These are phyloP conservation scores for Paratrypauchen microcephalus DNA, from an alignment of 2,797 vertebrate species.

Conservation along the genomic window DNA sequence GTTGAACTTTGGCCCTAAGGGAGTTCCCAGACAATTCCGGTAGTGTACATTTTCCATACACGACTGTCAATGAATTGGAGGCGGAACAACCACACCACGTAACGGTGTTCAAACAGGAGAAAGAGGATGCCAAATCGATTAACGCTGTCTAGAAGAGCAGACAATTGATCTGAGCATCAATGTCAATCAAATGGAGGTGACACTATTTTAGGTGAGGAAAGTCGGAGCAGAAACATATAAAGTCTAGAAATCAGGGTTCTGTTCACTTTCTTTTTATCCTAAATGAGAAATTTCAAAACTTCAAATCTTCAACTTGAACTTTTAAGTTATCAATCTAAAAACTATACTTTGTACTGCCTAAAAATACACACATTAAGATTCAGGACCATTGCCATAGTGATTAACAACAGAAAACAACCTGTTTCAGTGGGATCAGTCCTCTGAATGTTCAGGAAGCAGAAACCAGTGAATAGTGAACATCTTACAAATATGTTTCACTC, in stretches of 20 bases:
- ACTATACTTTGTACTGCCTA: no score
- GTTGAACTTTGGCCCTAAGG: constrained; percentile 38
- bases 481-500: not conserved
- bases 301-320: no score
- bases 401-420: no score
- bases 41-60: constrained; percentile 48
- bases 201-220: not conserved
- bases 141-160: constrained; percentile 34
- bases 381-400: no score
- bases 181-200: not conserved
- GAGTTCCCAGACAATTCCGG: constrained; percentile 40
- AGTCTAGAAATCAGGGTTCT: not conserved
- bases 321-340: no score
- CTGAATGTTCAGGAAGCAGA: no score
- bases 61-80: constrained; percentile 30
- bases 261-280: no score
- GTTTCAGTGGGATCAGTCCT: no score
- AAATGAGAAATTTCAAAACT: no score
- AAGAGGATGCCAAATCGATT: constrained; percentile 51
- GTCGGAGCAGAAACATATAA: not conserved
- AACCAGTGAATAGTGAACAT: not conserved
- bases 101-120: constrained; percentile 13
- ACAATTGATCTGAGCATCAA: constrained; percentile 23
- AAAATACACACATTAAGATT: no score
- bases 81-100: not conserved